phyloP scores from a whole-genome alignment of 2,797 vertebrate species.

The Petrocephalus schoutedeni region DNA sequence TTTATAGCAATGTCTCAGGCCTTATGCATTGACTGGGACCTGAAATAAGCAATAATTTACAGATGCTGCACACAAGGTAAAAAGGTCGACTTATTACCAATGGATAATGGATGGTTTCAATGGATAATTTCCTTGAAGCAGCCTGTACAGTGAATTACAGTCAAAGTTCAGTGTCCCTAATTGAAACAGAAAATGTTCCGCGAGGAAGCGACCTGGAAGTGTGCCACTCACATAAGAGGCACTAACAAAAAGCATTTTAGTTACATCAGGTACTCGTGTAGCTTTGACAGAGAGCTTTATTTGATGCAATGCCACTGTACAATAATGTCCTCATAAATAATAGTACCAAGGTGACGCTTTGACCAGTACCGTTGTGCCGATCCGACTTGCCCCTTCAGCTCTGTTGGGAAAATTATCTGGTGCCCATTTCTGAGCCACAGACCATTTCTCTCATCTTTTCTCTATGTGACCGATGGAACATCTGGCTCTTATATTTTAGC shows the following conservation, averaged over 20 bases:
- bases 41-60: conserved; percentile 7
- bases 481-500: neutral
- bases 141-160: conserved; percentile 44
- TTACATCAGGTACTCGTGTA: conserved; percentile 24
- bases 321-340: conserved; percentile 42
- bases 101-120: conserved; percentile 37
- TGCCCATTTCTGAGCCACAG: neutral
- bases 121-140: conserved; percentile 45
- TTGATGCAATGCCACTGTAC: conserved; percentile 56
- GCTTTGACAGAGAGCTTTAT: conserved; percentile 49
- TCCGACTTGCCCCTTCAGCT: conserved; percentile 33
- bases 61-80: neutral
- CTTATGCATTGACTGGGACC: neutral
- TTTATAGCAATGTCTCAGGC: conserved; percentile 1
- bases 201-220: conserved; percentile 50
- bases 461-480: neutral
- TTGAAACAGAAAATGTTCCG: conserved; percentile 52
- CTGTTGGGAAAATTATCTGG: conserved; percentile 23
- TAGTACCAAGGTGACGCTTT: conserved; percentile 20
- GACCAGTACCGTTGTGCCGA: conserved; percentile 28
- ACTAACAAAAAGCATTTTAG: conserved; percentile 15
- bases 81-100: conserved; percentile 22
- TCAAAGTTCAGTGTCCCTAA: conserved; percentile 42
- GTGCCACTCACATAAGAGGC: conserved; percentile 30
- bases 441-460: neutral